These are phyloP conservation scores for Panopea generosa DNA, from an alignment of 2,888 invertebrate genomes.

Conservation along the genomic window DNA sequence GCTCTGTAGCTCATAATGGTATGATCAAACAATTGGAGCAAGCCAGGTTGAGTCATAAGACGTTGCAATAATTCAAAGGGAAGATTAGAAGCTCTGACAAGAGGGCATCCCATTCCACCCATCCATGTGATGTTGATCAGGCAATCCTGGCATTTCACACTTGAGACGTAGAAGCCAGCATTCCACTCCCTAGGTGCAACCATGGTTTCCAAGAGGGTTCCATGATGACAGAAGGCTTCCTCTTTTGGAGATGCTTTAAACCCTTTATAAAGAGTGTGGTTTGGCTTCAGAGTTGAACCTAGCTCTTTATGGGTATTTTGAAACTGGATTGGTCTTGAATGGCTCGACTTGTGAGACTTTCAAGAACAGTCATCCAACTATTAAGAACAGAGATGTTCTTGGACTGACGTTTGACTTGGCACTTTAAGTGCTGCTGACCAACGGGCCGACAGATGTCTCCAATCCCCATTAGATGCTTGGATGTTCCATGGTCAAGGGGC, in stretches of 20 bases:
- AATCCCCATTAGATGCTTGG: slow-evolving; percentile 14
- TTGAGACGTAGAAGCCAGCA: slow-evolving; percentile 24
- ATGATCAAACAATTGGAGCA: slow-evolving; percentile 51
- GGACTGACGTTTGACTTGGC: slow-evolving; percentile 26
- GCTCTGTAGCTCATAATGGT: slow-evolving; percentile 56
- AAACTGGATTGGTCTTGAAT: background rate
- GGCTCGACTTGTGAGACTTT: background rate
- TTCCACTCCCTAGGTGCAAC: slow-evolving; percentile 1
- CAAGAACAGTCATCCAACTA: background rate
- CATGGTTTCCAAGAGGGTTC: slow-evolving; percentile 17
- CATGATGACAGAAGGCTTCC: slow-evolving; percentile 5
- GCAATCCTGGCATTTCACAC: slow-evolving; percentile 5
- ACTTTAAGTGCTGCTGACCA: slow-evolving; percentile 19
- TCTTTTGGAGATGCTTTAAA: background rate
- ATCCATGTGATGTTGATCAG: slow-evolving; percentile 16
- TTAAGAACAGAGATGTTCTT: slow-evolving; percentile 25
- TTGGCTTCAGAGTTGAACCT: slow-evolving; percentile 8
- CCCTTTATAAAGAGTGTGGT: slow-evolving; percentile 5
- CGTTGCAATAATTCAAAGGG: slow-evolving; percentile 20
- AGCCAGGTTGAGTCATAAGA: slow-evolving; percentile 46
- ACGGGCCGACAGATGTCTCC: slow-evolving; percentile 15
- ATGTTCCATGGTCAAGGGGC: slow-evolving; percentile 44
- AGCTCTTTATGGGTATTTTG: slow-evolving; percentile 29
- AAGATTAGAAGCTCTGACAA: slow-evolving; percentile 17
- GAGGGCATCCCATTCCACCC: too few relatives aligned